Evolutionary conservation across 2,113 vertebrate species (phyloP).

Genomic region (Oenanthe melanoleuca): DNA sequence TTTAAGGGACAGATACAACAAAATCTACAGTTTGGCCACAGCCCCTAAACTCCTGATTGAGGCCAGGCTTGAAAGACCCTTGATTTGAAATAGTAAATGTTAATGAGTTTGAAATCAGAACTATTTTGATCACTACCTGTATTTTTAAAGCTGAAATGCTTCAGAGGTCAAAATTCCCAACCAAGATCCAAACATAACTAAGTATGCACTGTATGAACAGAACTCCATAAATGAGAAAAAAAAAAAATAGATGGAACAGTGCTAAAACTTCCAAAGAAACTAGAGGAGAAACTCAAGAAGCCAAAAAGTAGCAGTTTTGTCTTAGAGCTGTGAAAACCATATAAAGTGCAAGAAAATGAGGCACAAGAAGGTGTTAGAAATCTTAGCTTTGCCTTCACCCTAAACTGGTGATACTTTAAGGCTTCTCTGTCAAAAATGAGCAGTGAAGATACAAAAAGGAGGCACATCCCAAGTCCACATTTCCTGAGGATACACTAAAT

Average conservation of each 20-base stretch:
- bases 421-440: neutral
- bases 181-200: neutral
- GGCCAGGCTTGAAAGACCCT: neutral
- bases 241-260: neutral
- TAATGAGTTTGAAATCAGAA: constrained; percentile 1
- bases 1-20: neutral
- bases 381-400: neutral
- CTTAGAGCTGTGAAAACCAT: neutral
- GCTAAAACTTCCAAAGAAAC: neutral
- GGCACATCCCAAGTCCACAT: neutral
- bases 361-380: neutral
- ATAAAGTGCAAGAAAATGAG: neutral
- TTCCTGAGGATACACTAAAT: neutral
- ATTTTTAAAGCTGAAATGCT: neutral
- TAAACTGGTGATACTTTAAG: neutral
- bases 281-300: neutral
- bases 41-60: neutral
- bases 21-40: neutral
- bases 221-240: neutral
- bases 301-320: neutral
- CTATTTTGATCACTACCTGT: neutral
- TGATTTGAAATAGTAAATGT: neutral
- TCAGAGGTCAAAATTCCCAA: neutral
- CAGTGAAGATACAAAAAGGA: neutral
- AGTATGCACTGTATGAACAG: neutral